Base-by-base conservation (phyloP, 2,113 vertebrate genomes). In the Microtus pennsylvanicus region DNA sequence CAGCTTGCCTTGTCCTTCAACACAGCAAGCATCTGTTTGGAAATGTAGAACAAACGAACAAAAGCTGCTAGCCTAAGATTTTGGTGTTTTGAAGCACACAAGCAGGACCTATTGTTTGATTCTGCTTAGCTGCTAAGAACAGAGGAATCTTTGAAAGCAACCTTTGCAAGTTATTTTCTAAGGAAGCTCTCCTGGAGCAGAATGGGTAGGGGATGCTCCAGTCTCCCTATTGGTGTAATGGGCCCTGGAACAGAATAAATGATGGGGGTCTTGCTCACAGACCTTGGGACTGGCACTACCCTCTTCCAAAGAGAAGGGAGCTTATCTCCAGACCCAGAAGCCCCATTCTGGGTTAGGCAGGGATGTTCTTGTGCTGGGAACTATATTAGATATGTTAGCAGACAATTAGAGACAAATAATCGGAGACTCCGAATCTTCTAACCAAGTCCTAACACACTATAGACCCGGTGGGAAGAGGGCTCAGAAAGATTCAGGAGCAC, bases 71-170 rank as follows among this genome's bases (percentile, higher is more conserved):
- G 67, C 65, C 65, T 55, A 47, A 91, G 75, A n/a, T 24, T 42
- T 91, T 50, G 12, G 76, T 61, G 35, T 69, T 82, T 65, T 21
- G 58, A 67, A 30, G 5, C 9, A 52, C 47, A 81, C 5, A 63
- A 10, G n/a, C 19, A 50, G 17, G 89, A 35, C 58, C 80, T 83
- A 70, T 70, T 45, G 65, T 67, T 82, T 69, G 61, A 77, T 89
- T 92, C 69, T 70, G 38, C 14, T 76, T 89, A 58, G 38, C 58
- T 58, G 13, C 26, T 52, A 92, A 52, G 1, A 45, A 69, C 45
- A 91, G 88, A 93, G 80, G 24, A 22, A 74, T 87, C 76, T 87
- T 75, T 63, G 52, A 55, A 61, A 94, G 85, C 21, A 89, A 77
- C 42, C 4, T 94, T 76, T 52, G 33, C 45, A 67, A 52, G 17